Percentiles rank a stretch among this genome's conserved stretches.
Conservation (phyloP, 2,113 vertebrate genomes). For the Clarias gariepinus region DNA sequence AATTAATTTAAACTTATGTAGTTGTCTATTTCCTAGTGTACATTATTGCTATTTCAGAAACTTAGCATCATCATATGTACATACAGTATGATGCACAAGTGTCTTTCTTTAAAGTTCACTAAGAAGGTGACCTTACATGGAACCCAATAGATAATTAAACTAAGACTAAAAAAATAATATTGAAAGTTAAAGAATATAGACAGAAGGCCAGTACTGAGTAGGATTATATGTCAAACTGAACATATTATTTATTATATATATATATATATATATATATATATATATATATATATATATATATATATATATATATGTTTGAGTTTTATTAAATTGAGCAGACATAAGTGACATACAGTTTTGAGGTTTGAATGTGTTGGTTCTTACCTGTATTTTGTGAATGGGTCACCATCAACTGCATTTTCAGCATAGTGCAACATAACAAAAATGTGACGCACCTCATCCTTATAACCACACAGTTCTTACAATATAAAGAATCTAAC, state of each 20-base stretch:
- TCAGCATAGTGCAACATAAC: conserved; percentile 45
- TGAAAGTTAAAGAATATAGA: not conserved
- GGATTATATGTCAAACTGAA: conserved; percentile 5
- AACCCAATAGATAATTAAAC: not conserved
- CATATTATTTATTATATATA: too few species aligned
- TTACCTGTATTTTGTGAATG: conserved; percentile 50
- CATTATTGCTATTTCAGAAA: not conserved
- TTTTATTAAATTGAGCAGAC: not conserved
- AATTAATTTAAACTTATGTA: not conserved
- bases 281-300: too few species aligned
- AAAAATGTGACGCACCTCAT: conserved; percentile 44
- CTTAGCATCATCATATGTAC: not conserved
- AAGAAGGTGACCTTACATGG: not conserved
- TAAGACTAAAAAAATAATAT: not conserved
- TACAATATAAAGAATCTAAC: not conserved
- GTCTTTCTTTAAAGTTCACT: not conserved
- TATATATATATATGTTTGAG: too few species aligned
- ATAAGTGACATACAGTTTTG: not conserved
- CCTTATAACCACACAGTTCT: conserved; percentile 23
- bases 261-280: too few species aligned
- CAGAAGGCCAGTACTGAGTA: not conserved
- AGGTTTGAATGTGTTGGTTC: conserved; percentile 10
- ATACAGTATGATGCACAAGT: not conserved
- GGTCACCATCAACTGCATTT: conserved; percentile 38
- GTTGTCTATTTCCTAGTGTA: not conserved